These are phyloP conservation scores for Tetheella fluctuosa DNA, from an alignment of 2,888 invertebrate species.

Conservation along the genomic window DNA sequence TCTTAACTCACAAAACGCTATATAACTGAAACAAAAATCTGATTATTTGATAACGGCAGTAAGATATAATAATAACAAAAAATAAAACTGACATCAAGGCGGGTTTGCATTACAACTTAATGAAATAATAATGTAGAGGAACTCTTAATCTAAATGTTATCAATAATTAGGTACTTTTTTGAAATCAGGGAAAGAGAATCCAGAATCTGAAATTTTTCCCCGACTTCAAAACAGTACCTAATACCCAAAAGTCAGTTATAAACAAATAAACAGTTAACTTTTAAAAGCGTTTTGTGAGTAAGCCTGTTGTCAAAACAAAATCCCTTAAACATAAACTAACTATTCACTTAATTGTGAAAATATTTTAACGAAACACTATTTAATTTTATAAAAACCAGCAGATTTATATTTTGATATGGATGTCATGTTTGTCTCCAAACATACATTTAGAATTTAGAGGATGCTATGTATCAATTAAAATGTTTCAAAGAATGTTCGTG, in stretches of 20 bases:
- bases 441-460: neutral
- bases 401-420: too few species aligned
- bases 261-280: neutral
- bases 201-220: too few species aligned
- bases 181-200: too few species aligned
- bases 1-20: neutral
- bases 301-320: neutral
- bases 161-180: too few species aligned
- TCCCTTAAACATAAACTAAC: neutral
- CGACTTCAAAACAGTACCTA: too few species aligned
- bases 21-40: neutral
- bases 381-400: too few species aligned
- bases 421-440: neutral
- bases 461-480: conserved; percentile 1
- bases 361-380: neutral
- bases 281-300: neutral
- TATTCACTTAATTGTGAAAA: neutral
- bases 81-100: too few species aligned
- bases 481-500: neutral
- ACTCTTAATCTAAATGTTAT: too few species aligned
- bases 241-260: too few species aligned
- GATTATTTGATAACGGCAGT: neutral
- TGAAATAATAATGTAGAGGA: too few species aligned
- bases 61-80: too few species aligned
- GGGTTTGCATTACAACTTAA: too few species aligned